These are phyloP conservation scores for Theocolax elegans DNA, from an alignment of 1,140 invertebrate genomes.

Conservation along the genomic window DNA sequence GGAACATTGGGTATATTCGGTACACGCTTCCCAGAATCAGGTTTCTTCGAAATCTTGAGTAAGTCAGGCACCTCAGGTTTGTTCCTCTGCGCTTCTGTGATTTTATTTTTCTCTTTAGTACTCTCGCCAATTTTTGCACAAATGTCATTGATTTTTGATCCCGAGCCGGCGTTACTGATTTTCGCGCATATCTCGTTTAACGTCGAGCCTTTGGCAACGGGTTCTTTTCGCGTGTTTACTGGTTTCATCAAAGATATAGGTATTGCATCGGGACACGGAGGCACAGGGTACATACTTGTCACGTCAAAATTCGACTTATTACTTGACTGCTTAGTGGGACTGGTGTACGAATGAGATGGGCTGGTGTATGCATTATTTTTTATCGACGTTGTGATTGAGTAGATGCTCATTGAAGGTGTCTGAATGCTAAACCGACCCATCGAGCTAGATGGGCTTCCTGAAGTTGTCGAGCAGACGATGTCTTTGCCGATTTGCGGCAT, in stretches of 20 bases:
- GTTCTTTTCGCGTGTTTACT: slow-evolving; percentile 54
- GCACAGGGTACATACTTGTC: slow-evolving; percentile 47
- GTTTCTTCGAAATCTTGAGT: slow-evolving; percentile 62
- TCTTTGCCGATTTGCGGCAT: slow-evolving; percentile 38
- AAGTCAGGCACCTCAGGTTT: slow-evolving; percentile 62
- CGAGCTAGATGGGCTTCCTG: slow-evolving; percentile 35
- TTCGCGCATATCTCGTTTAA: slow-evolving; percentile 60
- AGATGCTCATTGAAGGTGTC: slow-evolving; percentile 56
- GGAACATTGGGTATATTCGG: slow-evolving; percentile 62
- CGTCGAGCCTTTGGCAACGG: slow-evolving; percentile 57
- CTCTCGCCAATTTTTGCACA: slow-evolving; percentile 65
- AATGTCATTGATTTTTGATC: slow-evolving; percentile 65
- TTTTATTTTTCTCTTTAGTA: slow-evolving; percentile 62
- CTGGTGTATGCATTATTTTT: slow-evolving; percentile 49
- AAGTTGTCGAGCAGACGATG: slow-evolving; percentile 30
- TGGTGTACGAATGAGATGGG: slow-evolving; percentile 14
- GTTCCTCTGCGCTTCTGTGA: slow-evolving; percentile 50
- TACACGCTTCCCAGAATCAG: slow-evolving; percentile 50
- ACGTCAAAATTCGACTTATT: slow-evolving; percentile 3
- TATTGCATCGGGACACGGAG: slow-evolving; percentile 64
- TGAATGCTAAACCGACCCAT: slow-evolving; percentile 52
- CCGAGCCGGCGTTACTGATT: slow-evolving; percentile 47
- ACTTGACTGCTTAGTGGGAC: slow-evolving; percentile 18
- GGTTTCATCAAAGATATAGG: slow-evolving; percentile 63
- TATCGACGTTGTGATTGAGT: slow-evolving; percentile 49